Evolutionary conservation across 2,113 vertebrate species (phyloP).

Genomic region (Reinhardtius hippoglossoides): DNA sequence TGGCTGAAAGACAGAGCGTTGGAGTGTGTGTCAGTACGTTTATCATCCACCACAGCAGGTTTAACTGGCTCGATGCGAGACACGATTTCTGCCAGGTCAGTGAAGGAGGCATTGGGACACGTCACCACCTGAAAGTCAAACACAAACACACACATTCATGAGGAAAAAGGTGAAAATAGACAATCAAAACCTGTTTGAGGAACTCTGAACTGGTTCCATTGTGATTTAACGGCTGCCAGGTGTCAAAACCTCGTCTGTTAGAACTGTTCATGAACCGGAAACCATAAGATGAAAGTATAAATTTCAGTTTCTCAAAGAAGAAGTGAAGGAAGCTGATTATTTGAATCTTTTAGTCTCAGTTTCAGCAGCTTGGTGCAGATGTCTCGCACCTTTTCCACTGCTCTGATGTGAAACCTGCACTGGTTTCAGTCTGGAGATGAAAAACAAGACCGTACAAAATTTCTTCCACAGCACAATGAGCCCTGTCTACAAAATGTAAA

Average conservation of each 20-base stretch:
- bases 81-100: constrained; percentile 94
- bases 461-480: too few relatives aligned
- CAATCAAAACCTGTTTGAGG: neutral
- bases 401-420: too few relatives aligned
- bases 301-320: neutral
- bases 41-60: constrained; percentile 86
- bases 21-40: constrained; percentile 57
- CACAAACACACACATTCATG: neutral
- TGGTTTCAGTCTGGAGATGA: neutral
- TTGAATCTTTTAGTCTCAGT: too few relatives aligned
- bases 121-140: constrained; percentile 83
- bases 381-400: too few relatives aligned
- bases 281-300: neutral
- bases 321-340: neutral
- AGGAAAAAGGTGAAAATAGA: neutral
- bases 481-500: too few relatives aligned
- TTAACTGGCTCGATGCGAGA: constrained; percentile 93
- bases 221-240: neutral
- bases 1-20: neutral
- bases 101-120: constrained; percentile 94
- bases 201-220: neutral
- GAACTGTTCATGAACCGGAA: too few relatives aligned
- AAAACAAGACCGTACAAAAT: neutral
- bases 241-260: constrained; percentile 6
- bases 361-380: too few relatives aligned